These are phyloP conservation scores for Megaceryle alcyon DNA, from an alignment of 2,797 vertebrate genomes.

Conservation along the genomic window DNA sequence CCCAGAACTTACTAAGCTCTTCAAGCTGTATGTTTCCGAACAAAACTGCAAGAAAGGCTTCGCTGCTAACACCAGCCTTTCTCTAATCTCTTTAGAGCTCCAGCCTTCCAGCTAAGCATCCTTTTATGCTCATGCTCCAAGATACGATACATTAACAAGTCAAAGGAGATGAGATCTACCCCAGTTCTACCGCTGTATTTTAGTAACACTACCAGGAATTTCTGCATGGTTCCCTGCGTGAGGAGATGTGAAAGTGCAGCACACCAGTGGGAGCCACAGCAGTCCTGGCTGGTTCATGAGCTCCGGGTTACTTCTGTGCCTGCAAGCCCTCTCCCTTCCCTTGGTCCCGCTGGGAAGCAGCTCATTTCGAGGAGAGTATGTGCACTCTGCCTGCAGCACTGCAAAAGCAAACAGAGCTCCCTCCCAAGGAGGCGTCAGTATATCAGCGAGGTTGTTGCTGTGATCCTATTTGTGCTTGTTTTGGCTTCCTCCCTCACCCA, in stretches of 20 bases:
- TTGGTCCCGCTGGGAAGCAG: neutral
- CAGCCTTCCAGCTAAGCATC: neutral
- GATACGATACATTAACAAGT: fast-evolving
- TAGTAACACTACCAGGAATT: neutral
- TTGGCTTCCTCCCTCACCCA: neutral
- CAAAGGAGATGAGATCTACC: neutral
- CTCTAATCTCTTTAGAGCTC: neutral
- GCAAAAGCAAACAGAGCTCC: neutral
- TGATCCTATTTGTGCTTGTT: neutral
- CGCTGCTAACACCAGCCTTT: neutral
- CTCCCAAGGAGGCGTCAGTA: neutral
- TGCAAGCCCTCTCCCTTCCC: neutral
- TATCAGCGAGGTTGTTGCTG: neutral
- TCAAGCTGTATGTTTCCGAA: neutral
- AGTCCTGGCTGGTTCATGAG: fast-evolving
- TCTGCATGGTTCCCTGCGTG: fast-evolving
- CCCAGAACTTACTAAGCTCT: neutral
- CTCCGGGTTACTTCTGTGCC: neutral
- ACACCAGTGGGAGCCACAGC: neutral
- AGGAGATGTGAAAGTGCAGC: neutral
- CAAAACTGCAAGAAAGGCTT: neutral
- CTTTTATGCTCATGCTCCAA: neutral
- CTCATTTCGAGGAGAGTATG: neutral
- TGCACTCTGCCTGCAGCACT: neutral
- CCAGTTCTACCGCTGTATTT: neutral